Evolutionary conservation across 2,797 vertebrate genomes (phyloP), one percentile per base, ranked within the genome.

Genomic region (Halcyon smyrnensis): DNA sequence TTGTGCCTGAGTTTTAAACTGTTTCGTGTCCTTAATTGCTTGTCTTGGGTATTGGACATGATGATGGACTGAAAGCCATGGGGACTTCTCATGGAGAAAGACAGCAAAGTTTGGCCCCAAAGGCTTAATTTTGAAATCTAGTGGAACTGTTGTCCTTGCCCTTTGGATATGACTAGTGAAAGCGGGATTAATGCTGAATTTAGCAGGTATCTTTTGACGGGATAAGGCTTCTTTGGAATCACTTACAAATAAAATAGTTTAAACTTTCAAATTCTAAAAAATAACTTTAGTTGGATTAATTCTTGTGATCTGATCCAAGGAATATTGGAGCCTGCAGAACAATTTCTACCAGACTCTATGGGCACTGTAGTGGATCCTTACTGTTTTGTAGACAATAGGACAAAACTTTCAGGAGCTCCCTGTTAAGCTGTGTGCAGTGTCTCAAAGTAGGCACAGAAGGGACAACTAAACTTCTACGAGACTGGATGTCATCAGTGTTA

Each of bases 101-200:
- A 89, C 64, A 81, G 79, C 46, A 57, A 14, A 83, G 45, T 87
- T 95, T 85, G 37, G 23, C 93, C 95, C 84, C 84, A 90, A 63
- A 87, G 82, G 87, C 65, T 89, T 95, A 96, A 94, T 97, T 96
- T 96, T 83, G 70, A 92, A 97, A 96, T 88, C 71, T 34, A 65
- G 34, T 39, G 87, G 73, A 95, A 76, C 24, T 74, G 37, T 87
- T 87, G 41, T 86, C 85, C 51, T 88, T 94, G 50, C 32, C 68
- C 64, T 83, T 94, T 89, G 86, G 63, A 83, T 86, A 79, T n/a
- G 67, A 84, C 80, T 93, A 92, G 32, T 81, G 53, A 80, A 92
- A 92, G 60, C 85, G 12, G 1, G 13, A 82, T 74, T 89, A 12
- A 27, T 69, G 53, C 14, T 87, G 83, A 92, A 94, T 95, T 78